Base-by-base conservation (phyloP, 2,113 vertebrate species). In the Manacus vitellinus region DNA sequence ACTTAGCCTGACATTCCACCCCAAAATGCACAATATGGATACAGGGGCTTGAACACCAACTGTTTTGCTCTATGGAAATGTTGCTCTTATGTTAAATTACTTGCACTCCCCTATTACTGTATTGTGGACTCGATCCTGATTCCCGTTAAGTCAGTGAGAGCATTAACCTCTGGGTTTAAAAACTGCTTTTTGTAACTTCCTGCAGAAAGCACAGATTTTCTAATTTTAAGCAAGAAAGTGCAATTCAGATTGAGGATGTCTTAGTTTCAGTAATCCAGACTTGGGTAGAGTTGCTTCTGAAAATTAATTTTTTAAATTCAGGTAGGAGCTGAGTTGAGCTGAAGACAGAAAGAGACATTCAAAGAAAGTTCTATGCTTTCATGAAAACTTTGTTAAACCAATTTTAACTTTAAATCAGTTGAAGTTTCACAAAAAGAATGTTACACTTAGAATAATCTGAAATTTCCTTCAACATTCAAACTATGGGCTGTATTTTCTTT, bases 321-420 rank as follows among this genome's bases (percentile, higher is more conserved):
- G 6, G 23, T 46, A 30, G 51, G 18, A 91, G 27, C 10, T 91
- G 72, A 78, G 12, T 35, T 70, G 44, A 85, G 21, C 19, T 77
- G 81, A 83, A 80, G 54, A 70, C 4, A 87, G 56, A 82, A 76
- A 61, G 28, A 65, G 12, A 58, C 6, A 54, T 47, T 21, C 7
- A 44, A 55, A 14, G 14, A 18, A 87, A 87, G 14, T 54, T 85
- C 54, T 68, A 75, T 8, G 30, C 44, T 27, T 85, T 35, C 30
- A 88, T 18, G 37, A 82, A 94, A 85, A 90, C 17, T 52, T 72
- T 65, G 33, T 55, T 44, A 83, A 76, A 56, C 8, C 2, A 51
- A 76, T 95, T 95, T 89, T 46, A 93, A 85, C 68, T 85, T 95
- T 33, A 92, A 89, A 95, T 70, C 20, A 33, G 23, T 39, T 72